Conservation (phyloP, 2,797 vertebrate genomes). For the Australoheros facetus region DNA sequence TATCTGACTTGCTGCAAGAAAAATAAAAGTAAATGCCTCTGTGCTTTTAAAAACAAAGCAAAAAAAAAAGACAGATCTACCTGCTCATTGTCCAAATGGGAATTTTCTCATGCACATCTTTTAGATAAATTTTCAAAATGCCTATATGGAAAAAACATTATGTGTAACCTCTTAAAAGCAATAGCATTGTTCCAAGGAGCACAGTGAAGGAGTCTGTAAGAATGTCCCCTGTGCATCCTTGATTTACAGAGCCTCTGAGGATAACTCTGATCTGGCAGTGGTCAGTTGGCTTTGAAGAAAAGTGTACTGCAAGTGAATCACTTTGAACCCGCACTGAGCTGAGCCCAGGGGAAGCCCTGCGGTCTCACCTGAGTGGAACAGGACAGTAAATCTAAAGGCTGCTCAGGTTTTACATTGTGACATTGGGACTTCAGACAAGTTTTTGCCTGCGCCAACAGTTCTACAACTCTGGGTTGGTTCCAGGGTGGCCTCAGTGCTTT, state of each 20-base stretch:
- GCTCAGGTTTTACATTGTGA: conserved; percentile 61
- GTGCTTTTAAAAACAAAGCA: conserved; percentile 65
- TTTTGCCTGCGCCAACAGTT: conserved; percentile 61
- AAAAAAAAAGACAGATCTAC: conserved; percentile 42
- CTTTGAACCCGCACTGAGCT: conserved; percentile 80
- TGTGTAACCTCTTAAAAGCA: conserved; percentile 66
- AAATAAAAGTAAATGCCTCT: conserved; percentile 58
- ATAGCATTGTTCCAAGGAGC: conserved; percentile 74
- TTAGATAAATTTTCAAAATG: conserved; percentile 69
- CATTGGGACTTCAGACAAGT: conserved; percentile 69
- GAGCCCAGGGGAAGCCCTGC: conserved; percentile 63
- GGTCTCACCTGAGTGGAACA: conserved; percentile 70
- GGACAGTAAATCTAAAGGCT: conserved; percentile 80
- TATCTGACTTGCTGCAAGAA: conserved; percentile 62
- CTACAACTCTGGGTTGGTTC: conserved; percentile 52
- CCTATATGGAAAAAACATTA: conserved; percentile 81
- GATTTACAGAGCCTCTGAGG: conserved; percentile 81
- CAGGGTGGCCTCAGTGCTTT: conserved; percentile 59
- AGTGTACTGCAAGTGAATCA: conserved; percentile 72
- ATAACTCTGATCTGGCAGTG: conserved; percentile 78
- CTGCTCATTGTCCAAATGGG: conserved; percentile 68
- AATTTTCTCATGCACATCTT: conserved; percentile 71
- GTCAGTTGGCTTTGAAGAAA: conserved; percentile 80
- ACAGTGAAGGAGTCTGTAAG: conserved; percentile 57
- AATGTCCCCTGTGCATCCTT: conserved; percentile 76